A percentile compares a stretch with the other conserved stretches of the same genome.
Conservation (phyloP, 2,888 invertebrate species). For the Dioctria rufipes region DNA sequence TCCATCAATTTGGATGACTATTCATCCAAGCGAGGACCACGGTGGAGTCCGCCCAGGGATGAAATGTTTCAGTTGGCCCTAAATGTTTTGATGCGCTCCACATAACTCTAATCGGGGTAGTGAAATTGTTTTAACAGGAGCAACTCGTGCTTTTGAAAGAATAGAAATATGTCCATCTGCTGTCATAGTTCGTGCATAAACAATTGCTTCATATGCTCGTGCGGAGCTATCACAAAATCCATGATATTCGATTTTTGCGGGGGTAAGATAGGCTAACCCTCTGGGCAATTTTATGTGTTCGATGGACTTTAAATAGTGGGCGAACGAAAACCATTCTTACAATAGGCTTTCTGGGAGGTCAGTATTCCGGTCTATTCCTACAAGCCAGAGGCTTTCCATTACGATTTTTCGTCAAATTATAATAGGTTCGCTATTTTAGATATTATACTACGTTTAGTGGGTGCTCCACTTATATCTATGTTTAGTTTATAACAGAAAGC, state of each 20-base stretch:
- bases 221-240: too few species aligned
- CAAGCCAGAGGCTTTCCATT: background rate
- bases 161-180: background rate
- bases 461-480: background rate
- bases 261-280: too few species aligned
- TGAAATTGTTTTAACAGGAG: background rate
- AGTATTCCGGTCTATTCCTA: background rate
- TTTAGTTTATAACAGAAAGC: background rate
- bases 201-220: too few species aligned
- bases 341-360: background rate
- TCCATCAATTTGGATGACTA: too few species aligned
- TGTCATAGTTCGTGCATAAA: background rate
- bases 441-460: background rate
- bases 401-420: background rate
- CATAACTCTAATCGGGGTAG: background rate
- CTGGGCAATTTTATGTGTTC: background rate
- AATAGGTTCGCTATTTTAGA: background rate
- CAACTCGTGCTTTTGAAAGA: background rate
- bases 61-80: too few species aligned
- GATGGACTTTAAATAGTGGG: background rate
- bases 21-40: too few species aligned
- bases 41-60: background rate
- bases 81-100: background rate
- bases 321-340: background rate
- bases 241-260: too few species aligned